These are phyloP conservation scores for Drosophila prolongata DNA, from an alignment of 2,888 invertebrate genomes.

Conservation along the genomic window DNA sequence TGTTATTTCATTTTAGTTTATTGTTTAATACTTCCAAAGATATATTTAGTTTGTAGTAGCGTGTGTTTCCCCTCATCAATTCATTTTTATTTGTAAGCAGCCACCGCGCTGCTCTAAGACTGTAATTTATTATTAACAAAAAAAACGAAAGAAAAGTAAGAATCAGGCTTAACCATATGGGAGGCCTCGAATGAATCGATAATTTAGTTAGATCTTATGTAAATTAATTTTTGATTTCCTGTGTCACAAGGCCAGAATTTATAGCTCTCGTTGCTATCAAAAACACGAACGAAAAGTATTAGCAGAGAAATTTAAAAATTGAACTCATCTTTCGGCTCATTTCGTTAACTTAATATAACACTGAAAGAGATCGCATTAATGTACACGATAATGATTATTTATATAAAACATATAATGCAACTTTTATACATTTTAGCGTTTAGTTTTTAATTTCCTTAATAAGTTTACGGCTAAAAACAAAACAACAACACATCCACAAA, in stretches of 20 bases:
- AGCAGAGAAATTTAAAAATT: slow-evolving; percentile 51
- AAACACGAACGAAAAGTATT: slow-evolving; percentile 62
- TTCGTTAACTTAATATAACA: slow-evolving; percentile 31
- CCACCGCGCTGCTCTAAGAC: slow-evolving; percentile 60
- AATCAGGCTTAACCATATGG: slow-evolving; percentile 32
- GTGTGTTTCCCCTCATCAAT: slow-evolving; percentile 26
- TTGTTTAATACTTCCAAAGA: slow-evolving; percentile 78
- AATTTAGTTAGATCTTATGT: slow-evolving; percentile 36
- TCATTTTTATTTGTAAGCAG: slow-evolving; percentile 39
- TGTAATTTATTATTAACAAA: slow-evolving; percentile 63
- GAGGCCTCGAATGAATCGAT: slow-evolving; percentile 43
- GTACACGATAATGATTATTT: slow-evolving; percentile 42
- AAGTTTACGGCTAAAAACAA: slow-evolving; percentile 58
- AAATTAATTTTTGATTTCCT: slow-evolving; percentile 33
- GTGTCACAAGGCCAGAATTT: slow-evolving; percentile 38
- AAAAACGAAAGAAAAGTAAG: slow-evolving; percentile 14
- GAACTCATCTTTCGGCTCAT: slow-evolving; percentile 38
- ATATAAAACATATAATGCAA: slow-evolving; percentile 51
- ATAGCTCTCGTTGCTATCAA: slow-evolving; percentile 41
- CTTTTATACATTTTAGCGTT: slow-evolving; percentile 50
- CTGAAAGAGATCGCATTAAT: slow-evolving; percentile 34
- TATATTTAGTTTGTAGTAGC: slow-evolving; percentile 68
- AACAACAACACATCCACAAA: slow-evolving; percentile 42
- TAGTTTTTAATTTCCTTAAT: slow-evolving; percentile 75
- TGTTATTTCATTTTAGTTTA: slow-evolving; percentile 57